phyloP scores from a whole-genome alignment of 2,113 vertebrate species.

The Mungos mungo region DNA sequence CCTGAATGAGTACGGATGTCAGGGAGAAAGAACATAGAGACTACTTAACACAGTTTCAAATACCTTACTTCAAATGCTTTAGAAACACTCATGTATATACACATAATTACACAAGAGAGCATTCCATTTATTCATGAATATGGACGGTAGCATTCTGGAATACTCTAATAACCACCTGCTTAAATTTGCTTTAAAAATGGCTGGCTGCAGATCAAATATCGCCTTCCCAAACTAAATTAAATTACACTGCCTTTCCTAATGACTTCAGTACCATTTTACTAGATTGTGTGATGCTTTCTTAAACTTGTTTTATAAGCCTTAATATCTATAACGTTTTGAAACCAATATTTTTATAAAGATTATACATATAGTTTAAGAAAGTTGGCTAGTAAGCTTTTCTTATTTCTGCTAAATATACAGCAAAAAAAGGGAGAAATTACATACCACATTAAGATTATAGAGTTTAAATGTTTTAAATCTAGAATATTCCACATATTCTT shows the following conservation, averaged over 20 bases:
- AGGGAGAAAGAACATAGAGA: background rate
- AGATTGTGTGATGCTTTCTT: background rate
- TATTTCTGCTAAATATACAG: conserved; percentile 1
- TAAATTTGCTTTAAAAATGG: background rate
- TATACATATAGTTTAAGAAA: background rate
- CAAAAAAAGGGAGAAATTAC: background rate
- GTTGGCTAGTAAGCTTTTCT: background rate
- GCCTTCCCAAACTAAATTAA: background rate
- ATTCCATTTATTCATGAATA: background rate
- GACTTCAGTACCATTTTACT: background rate
- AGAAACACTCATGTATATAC: background rate
- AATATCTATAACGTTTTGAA: conserved; percentile 16
- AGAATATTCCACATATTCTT: background rate
- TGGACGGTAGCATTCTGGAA: background rate
- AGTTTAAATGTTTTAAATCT: background rate
- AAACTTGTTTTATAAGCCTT: background rate
- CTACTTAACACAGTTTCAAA: background rate
- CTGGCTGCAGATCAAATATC: background rate
- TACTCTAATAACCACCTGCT: background rate
- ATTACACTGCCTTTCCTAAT: background rate
- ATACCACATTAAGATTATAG: background rate
- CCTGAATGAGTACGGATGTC: background rate
- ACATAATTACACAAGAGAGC: background rate
- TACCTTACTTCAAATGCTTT: background rate
- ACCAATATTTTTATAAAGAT: background rate